Evolutionary conservation across 2,888 invertebrate species (phyloP), one percentile per base, ranked within the genome.

Genomic region (Tiliacea citrago): DNA sequence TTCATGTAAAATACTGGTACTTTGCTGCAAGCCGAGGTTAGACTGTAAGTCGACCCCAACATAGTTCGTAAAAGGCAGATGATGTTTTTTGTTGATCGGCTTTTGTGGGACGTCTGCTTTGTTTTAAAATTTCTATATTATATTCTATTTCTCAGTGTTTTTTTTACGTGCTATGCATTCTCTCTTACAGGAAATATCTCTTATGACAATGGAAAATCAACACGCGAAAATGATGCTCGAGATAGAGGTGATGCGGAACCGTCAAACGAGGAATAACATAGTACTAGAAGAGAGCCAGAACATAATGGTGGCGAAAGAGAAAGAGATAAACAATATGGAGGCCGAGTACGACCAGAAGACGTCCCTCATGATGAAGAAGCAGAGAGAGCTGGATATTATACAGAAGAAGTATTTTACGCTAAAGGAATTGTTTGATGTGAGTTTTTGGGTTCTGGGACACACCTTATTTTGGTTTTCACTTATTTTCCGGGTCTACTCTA

Each of bases 201-300:
- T 97, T 61, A 94, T 94, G 75, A 91, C 96, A 71, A 94, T 96
- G 84, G 97, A 97, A 90, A 97, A 97, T 84, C 94, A 96, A 55
- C 97, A 97, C 84, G 97, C 97, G 0, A 97, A 96, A 81, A 90
- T 97, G 74, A 91, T 97, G 90, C 93, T 96, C 82, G 97, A 97
- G 89, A 97, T 97, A 72, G 98, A 97, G 88, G 96, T 95, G 81
- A 95, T 95, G 75, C 93, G 92, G 76, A 96, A 88, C 83, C 94
- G 87, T 62, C 97, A 91, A 88, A 94, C 85, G 62, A 95, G 88
- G 86, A 95, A 95, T 83, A 91, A 91, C n/a, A 60, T 72, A 1
- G 60, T 91, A 1, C 82, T 94, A 16, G 92, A 97, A 82, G 94
- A 95, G 73, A 92, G 74, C 53, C 77, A 90, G 13, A 88, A 82